Conservation (phyloP, 2,888 invertebrate genomes). For the Camptogramma bilineatum region DNA sequence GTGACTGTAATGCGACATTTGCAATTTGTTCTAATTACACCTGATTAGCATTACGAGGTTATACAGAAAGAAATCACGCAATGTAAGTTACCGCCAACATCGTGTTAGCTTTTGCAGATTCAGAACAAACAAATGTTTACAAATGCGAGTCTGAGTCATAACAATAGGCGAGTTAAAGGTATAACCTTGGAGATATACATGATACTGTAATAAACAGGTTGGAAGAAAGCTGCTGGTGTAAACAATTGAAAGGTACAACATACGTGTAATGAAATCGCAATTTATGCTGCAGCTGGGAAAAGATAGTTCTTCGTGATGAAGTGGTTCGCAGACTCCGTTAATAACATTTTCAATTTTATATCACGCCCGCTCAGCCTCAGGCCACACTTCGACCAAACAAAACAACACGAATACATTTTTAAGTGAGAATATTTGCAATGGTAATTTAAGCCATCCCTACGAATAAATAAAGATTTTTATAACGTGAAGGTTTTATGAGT, state of each 20-base stretch:
- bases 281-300: constrained; percentile 65
- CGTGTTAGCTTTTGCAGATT: neutral
- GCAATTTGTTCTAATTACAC: constrained; percentile 65
- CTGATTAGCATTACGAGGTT: constrained; percentile 56
- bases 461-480: constrained; percentile 44
- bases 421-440: constrained; percentile 58
- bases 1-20: constrained; percentile 62
- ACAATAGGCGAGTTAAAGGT: neutral
- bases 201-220: neutral
- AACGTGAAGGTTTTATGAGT: constrained; percentile 37
- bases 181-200: neutral
- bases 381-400: constrained; percentile 52
- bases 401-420: constrained; percentile 54
- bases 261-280: constrained; percentile 36
- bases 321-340: constrained; percentile 66
- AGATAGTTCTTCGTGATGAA: constrained; percentile 74
- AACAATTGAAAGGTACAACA: constrained; percentile 1
- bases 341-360: constrained; percentile 80
- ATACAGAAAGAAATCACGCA: constrained; percentile 37
- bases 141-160: neutral
- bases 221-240: neutral
- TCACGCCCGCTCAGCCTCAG: constrained; percentile 60
- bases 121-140: neutral
- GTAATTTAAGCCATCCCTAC: constrained; percentile 47
- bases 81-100: constrained; percentile 8